These are phyloP conservation scores for Equus quagga DNA, from an alignment of 2,113 vertebrate genomes.

Conservation along the genomic window DNA sequence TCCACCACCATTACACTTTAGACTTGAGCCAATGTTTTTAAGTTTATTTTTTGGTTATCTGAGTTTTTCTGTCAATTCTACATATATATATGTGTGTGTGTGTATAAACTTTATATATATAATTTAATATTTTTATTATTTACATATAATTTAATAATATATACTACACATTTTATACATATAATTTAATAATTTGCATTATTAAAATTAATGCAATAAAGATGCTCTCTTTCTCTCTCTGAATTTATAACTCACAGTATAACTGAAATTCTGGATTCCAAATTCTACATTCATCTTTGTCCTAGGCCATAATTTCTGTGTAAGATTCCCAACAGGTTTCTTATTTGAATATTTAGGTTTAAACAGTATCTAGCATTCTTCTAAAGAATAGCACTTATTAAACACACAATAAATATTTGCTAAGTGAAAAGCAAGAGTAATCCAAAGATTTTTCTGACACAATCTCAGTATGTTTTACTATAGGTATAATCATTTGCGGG, in stretches of 20 bases:
- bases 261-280: background rate
- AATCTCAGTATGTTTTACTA: background rate
- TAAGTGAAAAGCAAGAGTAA: background rate
- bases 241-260: background rate
- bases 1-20: background rate
- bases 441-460: background rate
- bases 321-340: background rate
- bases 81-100: background rate
- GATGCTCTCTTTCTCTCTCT: background rate
- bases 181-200: background rate
- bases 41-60: background rate
- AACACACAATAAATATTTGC: background rate
- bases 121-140: background rate
- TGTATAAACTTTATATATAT: background rate
- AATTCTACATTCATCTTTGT: background rate
- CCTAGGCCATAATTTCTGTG: background rate
- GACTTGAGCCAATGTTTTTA: background rate
- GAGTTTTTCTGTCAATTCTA: background rate
- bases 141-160: background rate
- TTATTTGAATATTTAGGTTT: conserved; percentile 20
- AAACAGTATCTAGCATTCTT: background rate
- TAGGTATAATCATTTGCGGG: background rate
- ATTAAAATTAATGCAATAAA: background rate
- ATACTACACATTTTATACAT: background rate
- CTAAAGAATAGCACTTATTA: background rate